A percentile compares a stretch with the other conserved stretches of the same genome.
phyloP scores from a whole-genome alignment of 2,797 vertebrate species.

The Hypotaenidia okinawae region DNA sequence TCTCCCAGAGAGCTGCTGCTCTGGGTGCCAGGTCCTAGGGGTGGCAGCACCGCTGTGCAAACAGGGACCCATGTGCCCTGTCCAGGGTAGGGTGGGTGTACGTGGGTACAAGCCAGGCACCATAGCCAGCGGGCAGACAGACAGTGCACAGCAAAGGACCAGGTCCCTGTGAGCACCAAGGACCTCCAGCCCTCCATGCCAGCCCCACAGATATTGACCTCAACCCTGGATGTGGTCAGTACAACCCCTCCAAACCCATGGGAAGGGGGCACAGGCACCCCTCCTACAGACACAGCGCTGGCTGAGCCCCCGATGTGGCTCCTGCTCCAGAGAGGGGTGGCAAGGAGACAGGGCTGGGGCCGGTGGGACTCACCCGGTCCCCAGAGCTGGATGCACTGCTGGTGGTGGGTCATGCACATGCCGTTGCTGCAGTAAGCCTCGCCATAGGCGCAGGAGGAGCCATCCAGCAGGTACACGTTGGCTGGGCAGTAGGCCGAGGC shows the following conservation, averaged over 20 bases:
- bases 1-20: neutral
- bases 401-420: constrained; percentile 91
- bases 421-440: constrained; percentile 91
- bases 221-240: neutral
- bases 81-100: neutral
- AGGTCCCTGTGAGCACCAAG: neutral
- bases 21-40: fast-evolving
- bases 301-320: fast-evolving
- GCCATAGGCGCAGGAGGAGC: constrained; percentile 83
- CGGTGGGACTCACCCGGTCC: constrained; percentile 83
- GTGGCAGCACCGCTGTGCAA: neutral
- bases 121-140: fast-evolving
- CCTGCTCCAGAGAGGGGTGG: fast-evolving
- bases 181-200: neutral
- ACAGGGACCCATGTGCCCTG: neutral
- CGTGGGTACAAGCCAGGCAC: neutral
- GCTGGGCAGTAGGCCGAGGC: constrained; percentile 87
- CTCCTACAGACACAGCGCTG: fast-evolving
- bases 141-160: neutral
- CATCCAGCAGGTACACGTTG: constrained; percentile 91
- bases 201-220: neutral
- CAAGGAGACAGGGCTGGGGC: neutral
- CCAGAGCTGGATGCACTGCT: constrained; percentile 94
- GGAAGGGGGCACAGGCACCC: neutral
- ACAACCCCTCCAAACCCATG: fast-evolving